These are phyloP conservation scores for Circaetus gallicus DNA, from an alignment of 2,113 vertebrate genomes.

Conservation along the genomic window DNA sequence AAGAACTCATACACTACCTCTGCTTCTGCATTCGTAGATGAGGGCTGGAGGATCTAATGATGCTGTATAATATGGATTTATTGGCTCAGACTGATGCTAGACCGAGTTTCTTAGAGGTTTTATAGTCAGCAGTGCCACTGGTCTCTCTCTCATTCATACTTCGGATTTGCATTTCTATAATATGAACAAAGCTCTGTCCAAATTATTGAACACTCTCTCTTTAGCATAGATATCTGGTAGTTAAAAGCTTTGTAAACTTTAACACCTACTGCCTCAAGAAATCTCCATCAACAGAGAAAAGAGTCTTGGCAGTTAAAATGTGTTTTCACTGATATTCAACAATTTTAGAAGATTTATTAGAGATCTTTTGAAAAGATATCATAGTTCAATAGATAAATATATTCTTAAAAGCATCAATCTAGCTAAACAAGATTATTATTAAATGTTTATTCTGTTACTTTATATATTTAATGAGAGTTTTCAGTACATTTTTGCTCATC, in stretches of 20 bases:
- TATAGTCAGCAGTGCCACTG: background rate
- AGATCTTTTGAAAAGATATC: background rate
- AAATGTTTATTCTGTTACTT: background rate
- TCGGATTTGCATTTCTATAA: background rate
- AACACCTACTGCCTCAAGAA: background rate
- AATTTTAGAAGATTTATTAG: background rate
- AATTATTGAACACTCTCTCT: background rate
- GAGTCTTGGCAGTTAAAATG: background rate
- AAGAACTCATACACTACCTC: background rate
- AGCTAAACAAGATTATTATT: background rate
- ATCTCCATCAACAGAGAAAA: background rate
- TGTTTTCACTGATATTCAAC: background rate
- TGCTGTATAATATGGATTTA: background rate
- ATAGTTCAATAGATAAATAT: background rate
- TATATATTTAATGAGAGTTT: background rate
- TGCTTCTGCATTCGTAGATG: background rate
- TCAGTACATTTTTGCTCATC: background rate
- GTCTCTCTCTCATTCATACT: background rate
- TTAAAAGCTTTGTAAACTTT: background rate
- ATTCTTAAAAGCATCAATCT: background rate
- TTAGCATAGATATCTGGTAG: background rate
- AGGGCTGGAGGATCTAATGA: background rate
- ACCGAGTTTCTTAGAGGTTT: background rate
- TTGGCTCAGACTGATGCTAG: background rate
- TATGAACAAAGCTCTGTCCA: background rate